Evolutionary conservation across 2,113 vertebrate genomes (phyloP), one percentile per base, ranked within the genome.

Genomic region (Erinaceus europaeus): DNA sequence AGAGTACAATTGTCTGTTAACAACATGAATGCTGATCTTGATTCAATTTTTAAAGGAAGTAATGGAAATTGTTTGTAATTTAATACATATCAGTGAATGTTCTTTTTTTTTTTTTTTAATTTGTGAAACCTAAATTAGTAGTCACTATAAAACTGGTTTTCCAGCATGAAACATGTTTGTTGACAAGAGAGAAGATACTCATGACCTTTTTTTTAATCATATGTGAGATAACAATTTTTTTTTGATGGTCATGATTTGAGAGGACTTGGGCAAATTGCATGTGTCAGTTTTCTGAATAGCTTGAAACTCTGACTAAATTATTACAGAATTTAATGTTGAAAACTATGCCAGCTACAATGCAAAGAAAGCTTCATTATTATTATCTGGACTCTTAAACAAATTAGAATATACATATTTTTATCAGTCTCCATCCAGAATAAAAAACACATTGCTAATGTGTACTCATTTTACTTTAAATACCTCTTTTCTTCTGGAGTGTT

Each of bases 51-150:
- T 85, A 84, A 80, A 84, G 11, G 20, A 72, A 84, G 32, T 84
- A 32, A 10, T 67, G 42, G 77, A 73, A 79, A 40, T 84, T 84
- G 18, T 65, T n/a, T n/a, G n/a, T n/a, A n/a, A n/a, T n/a, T n/a
- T n/a, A n/a, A n/a, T n/a, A n/a, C n/a, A n/a, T n/a, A n/a, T n/a
- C n/a, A n/a, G n/a, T n/a, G n/a, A n/a, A n/a, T n/a, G n/a, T n/a
- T n/a, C n/a, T n/a, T n/a, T n/a, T n/a, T n/a, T n/a, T n/a, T n/a
- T n/a, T n/a, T n/a, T n/a, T n/a, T n/a, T n/a, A n/a, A n/a, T n/a
- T n/a, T 84, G 27, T 94, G 69, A 84, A 88, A 93, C 84, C n/a
- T 81, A 72, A 81, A 38, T 84, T 29, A 52, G 62, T 23, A 71
- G 20, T 85, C 27, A 84, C 65, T 81, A 53, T 52, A 72, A 84